Percentiles rank a stretch among this genome's conserved stretches.
Conservation (phyloP, 2,888 invertebrate genomes). For the Eupithecia exiguata region DNA sequence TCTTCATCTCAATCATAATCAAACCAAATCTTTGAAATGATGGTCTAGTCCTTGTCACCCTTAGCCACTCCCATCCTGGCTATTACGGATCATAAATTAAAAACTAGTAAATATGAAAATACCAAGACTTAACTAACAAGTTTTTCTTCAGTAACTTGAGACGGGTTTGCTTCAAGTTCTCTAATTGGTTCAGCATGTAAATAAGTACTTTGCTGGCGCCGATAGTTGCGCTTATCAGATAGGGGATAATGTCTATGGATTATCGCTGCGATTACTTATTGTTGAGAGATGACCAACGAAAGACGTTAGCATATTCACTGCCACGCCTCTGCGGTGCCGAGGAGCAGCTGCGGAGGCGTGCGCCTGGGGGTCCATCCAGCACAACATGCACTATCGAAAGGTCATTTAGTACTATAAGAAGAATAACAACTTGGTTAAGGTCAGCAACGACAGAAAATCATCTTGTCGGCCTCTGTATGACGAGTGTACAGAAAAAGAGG, state of each 20-base stretch:
- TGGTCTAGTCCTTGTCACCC: neutral
- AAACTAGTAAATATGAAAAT: neutral
- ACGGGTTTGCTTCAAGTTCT: neutral
- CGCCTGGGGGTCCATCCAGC: no score
- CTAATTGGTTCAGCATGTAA: neutral
- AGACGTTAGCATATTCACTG: no score
- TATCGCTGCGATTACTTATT: neutral
- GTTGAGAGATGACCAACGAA: neutral
- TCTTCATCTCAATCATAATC: conserved; percentile 1
- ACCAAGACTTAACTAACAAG: neutral
- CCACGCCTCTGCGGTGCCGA: no score
- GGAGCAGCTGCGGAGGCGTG: no score
- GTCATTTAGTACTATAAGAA: no score
- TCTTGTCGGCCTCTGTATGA: no score
- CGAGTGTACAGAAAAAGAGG: no score
- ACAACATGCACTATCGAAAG: no score
- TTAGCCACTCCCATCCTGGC: neutral
- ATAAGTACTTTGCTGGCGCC: neutral
- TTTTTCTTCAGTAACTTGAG: neutral
- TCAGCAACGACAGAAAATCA: no score
- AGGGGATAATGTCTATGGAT: neutral
- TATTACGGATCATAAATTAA: neutral
- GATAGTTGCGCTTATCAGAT: neutral
- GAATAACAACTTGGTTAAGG: no score
- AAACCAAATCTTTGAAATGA: neutral